Evolutionary conservation across 2,113 vertebrate species (phyloP).

Genomic region (Calyptomena viridis): DNA sequence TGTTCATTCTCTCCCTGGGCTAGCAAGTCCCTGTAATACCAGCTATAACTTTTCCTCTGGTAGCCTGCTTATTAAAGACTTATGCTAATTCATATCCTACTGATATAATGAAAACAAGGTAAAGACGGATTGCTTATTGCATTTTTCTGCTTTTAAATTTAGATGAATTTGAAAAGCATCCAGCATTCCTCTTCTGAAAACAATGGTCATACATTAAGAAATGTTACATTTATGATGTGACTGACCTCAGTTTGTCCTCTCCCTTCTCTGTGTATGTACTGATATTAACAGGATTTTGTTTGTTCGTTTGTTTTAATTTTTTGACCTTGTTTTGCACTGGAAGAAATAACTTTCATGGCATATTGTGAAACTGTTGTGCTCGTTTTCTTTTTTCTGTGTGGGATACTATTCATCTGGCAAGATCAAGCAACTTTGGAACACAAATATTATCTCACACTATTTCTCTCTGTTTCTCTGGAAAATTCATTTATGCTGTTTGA

Average conservation of each 20-base stretch:
- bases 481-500: background rate
- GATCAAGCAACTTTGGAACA: background rate
- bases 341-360: background rate
- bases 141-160: background rate
- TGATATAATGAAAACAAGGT: background rate
- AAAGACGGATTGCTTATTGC: background rate
- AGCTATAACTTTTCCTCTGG: background rate
- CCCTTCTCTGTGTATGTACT: background rate
- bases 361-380: background rate
- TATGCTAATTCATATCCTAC: background rate
- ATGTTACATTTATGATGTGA: background rate
- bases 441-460: background rate
- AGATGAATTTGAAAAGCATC: background rate
- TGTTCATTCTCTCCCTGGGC: background rate
- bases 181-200: background rate
- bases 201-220: background rate
- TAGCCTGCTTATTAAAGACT: slow-evolving; percentile 16
- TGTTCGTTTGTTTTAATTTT: background rate
- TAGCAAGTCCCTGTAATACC: background rate
- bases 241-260: background rate
- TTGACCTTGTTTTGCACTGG: background rate
- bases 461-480: background rate
- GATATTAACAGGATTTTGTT: background rate
- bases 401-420: background rate
- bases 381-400: background rate